phyloP scores from a whole-genome alignment of 2,888 invertebrate species.

The Acronicta alni region DNA sequence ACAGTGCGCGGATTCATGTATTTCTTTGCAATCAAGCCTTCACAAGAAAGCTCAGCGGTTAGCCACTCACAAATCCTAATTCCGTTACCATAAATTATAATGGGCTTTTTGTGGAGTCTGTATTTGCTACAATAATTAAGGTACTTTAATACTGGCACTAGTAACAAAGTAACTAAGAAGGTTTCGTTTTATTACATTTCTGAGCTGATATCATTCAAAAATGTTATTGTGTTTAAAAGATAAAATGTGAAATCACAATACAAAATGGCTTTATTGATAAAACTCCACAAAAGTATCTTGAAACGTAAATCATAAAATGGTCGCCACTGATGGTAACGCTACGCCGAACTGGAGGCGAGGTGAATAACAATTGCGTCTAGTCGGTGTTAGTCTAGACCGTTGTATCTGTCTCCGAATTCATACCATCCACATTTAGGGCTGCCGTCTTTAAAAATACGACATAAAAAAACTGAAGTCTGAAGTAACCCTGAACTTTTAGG shows the following conservation, averaged over 20 bases:
- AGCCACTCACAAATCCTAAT: too few species aligned
- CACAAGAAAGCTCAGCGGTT: too few species aligned
- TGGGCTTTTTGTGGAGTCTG: background rate
- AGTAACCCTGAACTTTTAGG: too few species aligned
- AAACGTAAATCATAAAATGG: constrained; percentile 38
- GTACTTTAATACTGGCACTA: constrained; percentile 1
- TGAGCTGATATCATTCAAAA: constrained; percentile 6
- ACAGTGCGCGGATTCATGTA: too few species aligned
- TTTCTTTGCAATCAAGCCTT: too few species aligned
- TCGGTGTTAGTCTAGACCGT: constrained; percentile 40
- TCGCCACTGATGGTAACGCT: constrained; percentile 21
- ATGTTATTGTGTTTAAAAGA: constrained; percentile 5
- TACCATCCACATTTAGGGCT: constrained; percentile 11
- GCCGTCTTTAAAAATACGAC: too few species aligned
- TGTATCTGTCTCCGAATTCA: constrained; percentile 19
- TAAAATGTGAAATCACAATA: constrained; percentile 11
- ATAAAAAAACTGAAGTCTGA: too few species aligned
- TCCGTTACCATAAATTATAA: background rate
- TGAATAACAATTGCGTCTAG: constrained; percentile 45
- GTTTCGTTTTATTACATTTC: constrained; percentile 12
- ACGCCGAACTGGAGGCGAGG: constrained; percentile 18
- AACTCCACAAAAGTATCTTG: constrained; percentile 28
- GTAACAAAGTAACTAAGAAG: constrained; percentile 5
- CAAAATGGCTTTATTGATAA: constrained; percentile 32
- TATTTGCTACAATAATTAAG: constrained; percentile 19